Percentiles rank a stretch among this genome's conserved stretches.
Conservation (phyloP, 1,140 invertebrate genomes). For the Nylanderia fulva region DNA sequence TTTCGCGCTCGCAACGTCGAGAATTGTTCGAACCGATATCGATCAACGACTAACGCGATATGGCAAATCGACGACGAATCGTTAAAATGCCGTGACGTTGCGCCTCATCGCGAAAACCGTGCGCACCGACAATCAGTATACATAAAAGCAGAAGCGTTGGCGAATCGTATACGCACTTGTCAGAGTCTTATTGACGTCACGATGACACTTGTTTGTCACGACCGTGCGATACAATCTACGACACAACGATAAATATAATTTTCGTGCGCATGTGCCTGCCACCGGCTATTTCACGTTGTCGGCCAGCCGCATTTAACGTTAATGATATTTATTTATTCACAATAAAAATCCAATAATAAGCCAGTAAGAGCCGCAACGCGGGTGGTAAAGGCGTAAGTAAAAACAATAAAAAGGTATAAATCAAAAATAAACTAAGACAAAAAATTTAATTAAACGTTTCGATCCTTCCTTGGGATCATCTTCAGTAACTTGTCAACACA, state of each 20-base stretch:
- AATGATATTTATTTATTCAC: constrained; percentile 41
- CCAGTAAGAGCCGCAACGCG: too few species aligned
- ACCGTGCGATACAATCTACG: constrained; percentile 50
- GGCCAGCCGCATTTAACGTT: neutral
- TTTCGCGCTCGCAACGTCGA: neutral
- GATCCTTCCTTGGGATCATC: too few species aligned
- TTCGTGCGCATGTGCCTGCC: constrained; percentile 29
- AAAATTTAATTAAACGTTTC: too few species aligned
- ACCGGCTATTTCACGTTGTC: neutral
- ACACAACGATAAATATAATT: constrained; percentile 61
- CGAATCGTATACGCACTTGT: constrained; percentile 48
- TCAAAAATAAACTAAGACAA: too few species aligned
- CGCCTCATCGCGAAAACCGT: neutral
- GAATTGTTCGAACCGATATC: constrained; percentile 23
- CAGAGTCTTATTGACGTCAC: constrained; percentile 69
- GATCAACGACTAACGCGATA: neutral
- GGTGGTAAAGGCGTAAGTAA: too few species aligned
- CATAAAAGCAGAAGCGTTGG: constrained; percentile 44
- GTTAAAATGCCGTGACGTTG: constrained; percentile 36
- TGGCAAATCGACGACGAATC: neutral
- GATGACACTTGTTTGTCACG: constrained; percentile 72
- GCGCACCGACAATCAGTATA: constrained; percentile 16
- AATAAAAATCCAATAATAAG: too few species aligned
- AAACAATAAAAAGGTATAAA: too few species aligned
- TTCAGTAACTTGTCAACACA: too few species aligned